A percentile compares a stretch with the other conserved stretches of the same genome.
Evolutionary conservation across 2,797 vertebrate species (phyloP).

Genomic region (Pteronotus mesoamericanus): DNA sequence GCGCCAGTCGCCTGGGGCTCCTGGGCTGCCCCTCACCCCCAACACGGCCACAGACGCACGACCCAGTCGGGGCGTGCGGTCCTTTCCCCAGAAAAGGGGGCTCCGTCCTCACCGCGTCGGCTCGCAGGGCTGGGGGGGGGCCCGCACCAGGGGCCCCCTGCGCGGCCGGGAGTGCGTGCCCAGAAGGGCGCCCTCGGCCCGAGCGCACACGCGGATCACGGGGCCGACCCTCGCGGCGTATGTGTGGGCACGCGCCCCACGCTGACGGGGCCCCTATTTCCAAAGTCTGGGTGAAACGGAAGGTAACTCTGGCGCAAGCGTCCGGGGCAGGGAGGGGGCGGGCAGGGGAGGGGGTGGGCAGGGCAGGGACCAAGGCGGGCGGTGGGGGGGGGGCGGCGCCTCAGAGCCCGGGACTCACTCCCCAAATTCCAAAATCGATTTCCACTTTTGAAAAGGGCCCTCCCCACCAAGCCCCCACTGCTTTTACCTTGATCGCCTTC

Average conservation of each 20-base stretch:
- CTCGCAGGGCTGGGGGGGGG: fast-evolving
- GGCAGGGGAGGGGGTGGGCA: background rate
- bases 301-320: background rate
- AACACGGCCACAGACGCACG: fast-evolving
- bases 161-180: fast-evolving
- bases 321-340: fast-evolving
- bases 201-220: fast-evolving
- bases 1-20: fast-evolving
- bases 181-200: background rate
- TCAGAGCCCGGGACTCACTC: fast-evolving
- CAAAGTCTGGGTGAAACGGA: background rate
- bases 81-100: background rate
- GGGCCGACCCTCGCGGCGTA: fast-evolving
- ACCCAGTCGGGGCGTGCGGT: background rate
- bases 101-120: fast-evolving
- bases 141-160: fast-evolving
- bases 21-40: fast-evolving
- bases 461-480: fast-evolving
- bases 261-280: background rate
- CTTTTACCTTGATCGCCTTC: conserved; percentile 72
- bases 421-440: background rate
- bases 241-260: fast-evolving
- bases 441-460: fast-evolving
- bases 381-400: fast-evolving
- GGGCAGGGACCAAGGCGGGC: background rate